Percentiles rank a stretch among this genome's conserved stretches.
Conservation (phyloP, 2,888 invertebrate genomes). For the Xanthorhoe designata region DNA sequence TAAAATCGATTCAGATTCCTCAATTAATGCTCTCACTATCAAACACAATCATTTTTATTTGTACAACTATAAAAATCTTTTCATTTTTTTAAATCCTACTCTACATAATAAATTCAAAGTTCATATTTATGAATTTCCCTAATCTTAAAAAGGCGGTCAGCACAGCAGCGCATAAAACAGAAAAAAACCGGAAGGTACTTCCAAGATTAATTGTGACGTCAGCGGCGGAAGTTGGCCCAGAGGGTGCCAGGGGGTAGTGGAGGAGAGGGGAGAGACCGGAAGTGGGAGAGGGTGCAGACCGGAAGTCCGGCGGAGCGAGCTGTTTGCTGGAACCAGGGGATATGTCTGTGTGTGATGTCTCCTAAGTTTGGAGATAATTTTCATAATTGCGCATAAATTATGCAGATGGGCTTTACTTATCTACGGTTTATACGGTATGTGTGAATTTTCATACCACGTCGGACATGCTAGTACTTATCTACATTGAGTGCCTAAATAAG, state of each 20-base stretch:
- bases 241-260: conserved; percentile 34
- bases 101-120: conserved; percentile 3
- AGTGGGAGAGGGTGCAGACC: conserved; percentile 56
- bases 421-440: conserved; percentile 1
- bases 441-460: neutral
- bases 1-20: no score
- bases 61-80: no score
- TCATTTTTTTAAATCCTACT: no score
- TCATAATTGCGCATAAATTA: conserved; percentile 44
- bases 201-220: conserved; percentile 67
- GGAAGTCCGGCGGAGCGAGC: conserved; percentile 68
- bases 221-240: conserved; percentile 57
- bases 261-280: conserved; percentile 39
- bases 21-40: no score
- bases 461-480: neutral
- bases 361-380: conserved; percentile 45
- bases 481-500: no score
- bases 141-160: conserved; percentile 38
- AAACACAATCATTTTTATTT: no score
- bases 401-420: conserved; percentile 28
- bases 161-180: conserved; percentile 52
- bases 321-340: conserved; percentile 53
- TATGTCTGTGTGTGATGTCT: conserved; percentile 47
- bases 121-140: conserved; percentile 29
- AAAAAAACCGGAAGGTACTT: conserved; percentile 62